phyloP scores from a whole-genome alignment of 2,888 invertebrate species.

The Synanthedon formicaeformis region DNA sequence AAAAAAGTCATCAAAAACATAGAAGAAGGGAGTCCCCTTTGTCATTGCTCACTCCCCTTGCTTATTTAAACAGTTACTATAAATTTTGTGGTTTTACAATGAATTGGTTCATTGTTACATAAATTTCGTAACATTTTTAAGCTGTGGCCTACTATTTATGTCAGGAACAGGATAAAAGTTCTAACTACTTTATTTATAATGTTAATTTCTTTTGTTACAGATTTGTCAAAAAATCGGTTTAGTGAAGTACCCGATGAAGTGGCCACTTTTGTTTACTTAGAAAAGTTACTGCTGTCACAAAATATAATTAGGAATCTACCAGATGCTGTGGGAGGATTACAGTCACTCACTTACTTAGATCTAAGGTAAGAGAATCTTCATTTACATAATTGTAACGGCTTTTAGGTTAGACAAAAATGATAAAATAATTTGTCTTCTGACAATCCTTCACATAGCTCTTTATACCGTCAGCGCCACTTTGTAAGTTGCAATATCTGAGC shows the following conservation, averaged over 20 bases:
- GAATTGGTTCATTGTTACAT: not conserved
- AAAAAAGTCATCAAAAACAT: not conserved
- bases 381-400: no score
- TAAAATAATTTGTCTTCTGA: no score
- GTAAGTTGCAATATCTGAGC: no score
- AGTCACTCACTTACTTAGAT: slow-evolving; percentile 90
- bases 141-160: not conserved
- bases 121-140: not conserved
- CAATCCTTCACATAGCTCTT: no score
- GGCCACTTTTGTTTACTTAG: slow-evolving; percentile 88
- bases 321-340: slow-evolving; percentile 83
- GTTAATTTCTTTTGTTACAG: slow-evolving; percentile 41
- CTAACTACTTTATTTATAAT: no score
- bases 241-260: slow-evolving; percentile 91
- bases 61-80: not conserved
- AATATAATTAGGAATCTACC: slow-evolving; percentile 91
- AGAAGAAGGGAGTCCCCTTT: slow-evolving; percentile 1
- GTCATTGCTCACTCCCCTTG: slow-evolving; percentile 1
- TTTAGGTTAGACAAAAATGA: no score
- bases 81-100: not conserved
- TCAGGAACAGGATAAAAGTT: not conserved
- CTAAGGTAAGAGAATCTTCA: slow-evolving; percentile 73
- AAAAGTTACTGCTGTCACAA: slow-evolving; percentile 89
- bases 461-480: no score
- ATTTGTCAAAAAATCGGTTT: slow-evolving; percentile 74